Base-by-base conservation (phyloP, 1,140 invertebrate species). In the Parasteatoda tepidariorum region DNA sequence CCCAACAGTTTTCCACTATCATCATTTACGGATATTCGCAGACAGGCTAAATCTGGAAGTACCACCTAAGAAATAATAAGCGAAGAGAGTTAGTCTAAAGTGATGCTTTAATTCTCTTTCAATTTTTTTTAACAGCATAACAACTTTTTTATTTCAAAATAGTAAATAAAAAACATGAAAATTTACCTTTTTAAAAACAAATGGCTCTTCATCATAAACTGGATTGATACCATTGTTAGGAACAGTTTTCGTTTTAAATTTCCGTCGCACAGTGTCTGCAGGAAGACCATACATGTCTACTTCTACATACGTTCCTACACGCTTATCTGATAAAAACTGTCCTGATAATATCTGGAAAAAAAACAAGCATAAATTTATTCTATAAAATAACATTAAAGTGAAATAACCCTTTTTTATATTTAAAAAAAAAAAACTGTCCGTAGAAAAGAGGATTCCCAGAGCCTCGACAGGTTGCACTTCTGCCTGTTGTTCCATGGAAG, bases 251-350 rank as follows among this genome's bases (percentile, higher is more conserved):
- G 98, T 99, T 64, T 95, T 92, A 89, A 98, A 99, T 90, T 96
- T 96, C 91, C 98, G 98, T 38, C 98, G 91, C 15, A 99, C 97
- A 0, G 98, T 99, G 89, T 99, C 98, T 0, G 98, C 98, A 0
- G 98, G 97, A 82, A 99, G 90, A 1, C 98, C 98, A 88, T 98
- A 99, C 98, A 99, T 99, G 88, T 99, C 98, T 31, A 99, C 97
- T 89, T 99, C 98, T 1, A 99, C 97, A 88, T 97, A 99, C 0
- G 97, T 99, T 24, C 97, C 97, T 22, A 96, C 94, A 85, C 97
- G 93, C 89, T 97, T 98, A 87, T 99, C 98, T 2, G 95, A 97
- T 64, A 99, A 90, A 90, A 99, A 98, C 90, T 99, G 98, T 0
- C 96, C 93, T 59, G 93, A 93, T 84, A 94, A 92, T 15, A 93